Evolutionary conservation across 2,888 invertebrate genomes (phyloP), one percentile per base, ranked within the genome.

Genomic region (Liopterus haemorrhoidalis): DNA sequence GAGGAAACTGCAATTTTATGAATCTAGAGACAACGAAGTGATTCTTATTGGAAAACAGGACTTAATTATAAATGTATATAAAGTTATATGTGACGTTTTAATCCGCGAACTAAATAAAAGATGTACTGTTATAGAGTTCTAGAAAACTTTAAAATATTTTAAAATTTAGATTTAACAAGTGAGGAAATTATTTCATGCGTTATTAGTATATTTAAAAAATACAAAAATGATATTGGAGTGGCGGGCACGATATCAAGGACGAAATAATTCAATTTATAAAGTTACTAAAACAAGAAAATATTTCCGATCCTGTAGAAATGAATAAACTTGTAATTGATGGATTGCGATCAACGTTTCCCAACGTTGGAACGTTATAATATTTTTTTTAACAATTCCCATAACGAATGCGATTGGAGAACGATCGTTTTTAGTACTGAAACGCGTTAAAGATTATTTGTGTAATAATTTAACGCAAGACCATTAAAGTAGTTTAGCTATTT

Each of bases 371-470:
- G n/a, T n/a, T n/a, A n/a, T n/a, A 36, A 36, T 4, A 21, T 15
- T 14, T 38, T 38, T 38, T 8, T 27, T 38, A 27, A 37, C 27
- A 38, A 27, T 38, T 8, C 39, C 39, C 8, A 38, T 38, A 38
- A 27, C 16, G 16, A 38, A 38, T 12, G 39, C 39, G 27, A 38
- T 4, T 5, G 39, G 39, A 12, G 14, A 38, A 38, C 4, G 39
- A 38, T 38, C 27, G 3, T 38, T 38, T 27, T 38, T 16, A 5
- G 39, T 38, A 27, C 39, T 38, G 3, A 36, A 36, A n/a, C 18
- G 18, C 21, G 5, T 36, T 4, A 38, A 38, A 38, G 27, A 15
- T 14, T 38, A 38, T 38, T 12, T 38, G 27, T 27, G 24, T 8
- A 38, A 27, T 36, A 36, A 11, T 36, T 22, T 36, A 6, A n/a